Evolutionary conservation across 2,888 invertebrate genomes (phyloP), one percentile per base, ranked within the genome.

Genomic region (Campoplex capitator): DNA sequence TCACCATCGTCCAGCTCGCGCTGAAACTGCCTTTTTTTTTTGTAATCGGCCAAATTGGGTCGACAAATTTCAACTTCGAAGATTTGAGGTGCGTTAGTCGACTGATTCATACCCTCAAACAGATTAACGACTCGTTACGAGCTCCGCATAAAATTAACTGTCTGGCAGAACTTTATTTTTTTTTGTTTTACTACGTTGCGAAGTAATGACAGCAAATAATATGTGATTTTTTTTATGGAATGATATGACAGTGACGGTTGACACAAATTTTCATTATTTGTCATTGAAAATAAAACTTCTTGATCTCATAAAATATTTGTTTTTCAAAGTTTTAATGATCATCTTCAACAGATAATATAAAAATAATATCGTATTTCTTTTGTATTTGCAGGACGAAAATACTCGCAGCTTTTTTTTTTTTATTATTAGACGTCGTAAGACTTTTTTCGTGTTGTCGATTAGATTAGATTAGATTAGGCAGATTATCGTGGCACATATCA

Each of bases 381-480:
- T 32, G 48, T 71, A 11, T 13, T 3, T 45, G 48, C 13, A 48
- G 71, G 13, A 32, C 18, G 28, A 71, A 48, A 48, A 2, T 48
- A 48, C 48, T 71, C 48, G 16, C 32, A 6, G 3, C 48, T 71
- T 71, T 70, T 73, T 54, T 54, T 23, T 23, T 23, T 23, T 23
- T 23, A 23, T 73, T n/a, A 71, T 58, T 74, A 3, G 28, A 75
- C 42, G 16, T 58, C 56, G 78, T 78, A 67, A 74, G 32, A 74
- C 74, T 32, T 73, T 67, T 38, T 48, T 54, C 71, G 42, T 78
- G 54, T 78, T 23, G 65, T 83, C 77, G 83, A 83, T 83, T 78
- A 83, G 77, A 83, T 83, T 83, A 83, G 77, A 83, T 83, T 83
- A 83, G 77, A 83, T 83, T 73, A 78, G 45, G 54, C 73, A 73